A percentile compares a stretch with the other conserved stretches of the same genome.
phyloP scores from a whole-genome alignment of 2,888 invertebrate genomes.

The Acleris literana region DNA sequence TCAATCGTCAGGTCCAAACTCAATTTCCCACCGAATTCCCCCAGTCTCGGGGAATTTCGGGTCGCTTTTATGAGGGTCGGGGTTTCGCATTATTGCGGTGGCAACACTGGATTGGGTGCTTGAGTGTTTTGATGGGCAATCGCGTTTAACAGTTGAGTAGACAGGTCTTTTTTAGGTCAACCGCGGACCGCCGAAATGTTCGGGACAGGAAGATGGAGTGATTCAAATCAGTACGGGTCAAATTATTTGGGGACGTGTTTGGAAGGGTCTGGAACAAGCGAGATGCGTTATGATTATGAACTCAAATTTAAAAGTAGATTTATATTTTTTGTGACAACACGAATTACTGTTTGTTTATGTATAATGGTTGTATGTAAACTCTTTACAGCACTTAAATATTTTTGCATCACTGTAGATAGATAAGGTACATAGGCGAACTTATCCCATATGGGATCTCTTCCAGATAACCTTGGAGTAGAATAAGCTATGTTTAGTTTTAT shows the following conservation, averaged over 20 bases:
- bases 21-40: constrained; percentile 30
- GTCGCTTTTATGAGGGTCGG: constrained; percentile 29
- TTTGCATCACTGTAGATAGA: too few relatives aligned
- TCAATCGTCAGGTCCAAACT: constrained; percentile 30
- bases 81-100: constrained; percentile 23
- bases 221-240: constrained; percentile 20
- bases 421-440: too few relatives aligned
- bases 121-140: constrained; percentile 35
- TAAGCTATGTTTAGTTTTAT: too few relatives aligned
- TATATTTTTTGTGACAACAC: too few relatives aligned
- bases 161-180: constrained; percentile 27
- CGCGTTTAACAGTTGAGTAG: constrained; percentile 29
- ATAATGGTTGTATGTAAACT: too few relatives aligned
- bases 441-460: too few relatives aligned
- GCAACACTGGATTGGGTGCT: constrained; percentile 33
- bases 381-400: too few relatives aligned
- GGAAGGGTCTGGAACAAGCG: background rate
- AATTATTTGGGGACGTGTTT: background rate
- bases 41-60: constrained; percentile 21
- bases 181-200: constrained; percentile 2
- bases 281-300: background rate
- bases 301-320: too few relatives aligned
- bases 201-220: constrained; percentile 20
- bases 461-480: too few relatives aligned
- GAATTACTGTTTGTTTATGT: too few relatives aligned